Evolutionary conservation across 1,140 invertebrate genomes (phyloP), one percentile per base, ranked within the genome.

Genomic region (Pachyrhynchus sulphureomaculatus): DNA sequence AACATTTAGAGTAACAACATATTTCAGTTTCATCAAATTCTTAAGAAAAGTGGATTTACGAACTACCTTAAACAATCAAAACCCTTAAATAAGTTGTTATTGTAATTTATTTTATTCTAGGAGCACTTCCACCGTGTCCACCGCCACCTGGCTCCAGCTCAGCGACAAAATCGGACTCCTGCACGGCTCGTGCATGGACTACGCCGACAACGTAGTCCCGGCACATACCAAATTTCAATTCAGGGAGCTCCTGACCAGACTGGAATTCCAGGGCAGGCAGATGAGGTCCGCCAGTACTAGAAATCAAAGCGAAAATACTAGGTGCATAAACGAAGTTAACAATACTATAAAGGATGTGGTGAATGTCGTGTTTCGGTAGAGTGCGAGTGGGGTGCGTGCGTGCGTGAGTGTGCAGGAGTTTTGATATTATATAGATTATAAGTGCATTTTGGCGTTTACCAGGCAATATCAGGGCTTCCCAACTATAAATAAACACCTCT

Each of bases 171-270:
- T 93, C 8, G 88, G 88, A 34, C 77, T 89, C 37, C 80, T 94
- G 34, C 88, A 92, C 67, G 84, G 85, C 1, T 87, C 89, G 57
- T 94, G 91, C 74, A 79, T 84, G 33, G 84, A 84, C 34, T 88
- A 89, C 52, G 82, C 81, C 1, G 80, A 81, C 57, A 88, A 89
- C 60, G 84, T 88, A 2, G 88, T 93, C 62, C 86, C 92, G 15
- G 90, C 93, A 13, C 91, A 93, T 71, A 86, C 89, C 21, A 88
- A 93, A 55, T 94, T 96, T 75, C 91, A 93, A 67, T 88, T 95
- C 69, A 86, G 92, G 8, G 93, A 96, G 73, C 79, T 95, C 51
- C 83, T 95, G 2, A 86, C 87, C 0, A 81, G 88, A 6, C 79
- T 97, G 18, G 92, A 95, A 72, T 81, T 82, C 1, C 89, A 94